Evolutionary conservation across 2,888 invertebrate genomes (phyloP).

Genomic region (Lasioglossum vierecki): DNA sequence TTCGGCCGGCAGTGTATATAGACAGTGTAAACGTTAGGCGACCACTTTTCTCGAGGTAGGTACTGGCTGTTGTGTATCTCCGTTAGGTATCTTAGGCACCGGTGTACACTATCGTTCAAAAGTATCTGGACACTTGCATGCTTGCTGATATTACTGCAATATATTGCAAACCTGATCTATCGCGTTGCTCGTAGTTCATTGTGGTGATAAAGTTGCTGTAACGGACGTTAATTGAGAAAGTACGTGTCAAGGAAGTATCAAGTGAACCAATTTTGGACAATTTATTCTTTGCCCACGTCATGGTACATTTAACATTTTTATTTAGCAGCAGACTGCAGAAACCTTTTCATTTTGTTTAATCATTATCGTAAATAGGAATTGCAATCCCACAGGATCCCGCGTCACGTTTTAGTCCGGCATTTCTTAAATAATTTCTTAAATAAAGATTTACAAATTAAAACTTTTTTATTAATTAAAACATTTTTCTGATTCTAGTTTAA

Average conservation of each 20-base stretch:
- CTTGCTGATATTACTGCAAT: slow-evolving; percentile 31
- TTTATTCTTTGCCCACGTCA: not conserved
- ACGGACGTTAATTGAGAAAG: slow-evolving; percentile 5
- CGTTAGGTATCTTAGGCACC: slow-evolving; percentile 1
- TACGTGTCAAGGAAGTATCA: not conserved
- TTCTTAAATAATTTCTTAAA: too few species aligned
- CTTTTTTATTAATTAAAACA: too few species aligned
- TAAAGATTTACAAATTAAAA: too few species aligned
- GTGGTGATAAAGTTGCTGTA: not conserved
- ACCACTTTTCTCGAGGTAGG: not conserved
- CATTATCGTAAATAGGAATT: too few species aligned
- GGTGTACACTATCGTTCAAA: not conserved
- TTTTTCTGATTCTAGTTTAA: too few species aligned
- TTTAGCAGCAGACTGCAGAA: not conserved
- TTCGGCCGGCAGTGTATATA: not conserved
- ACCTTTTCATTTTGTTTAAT: not conserved
- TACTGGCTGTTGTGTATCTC: not conserved
- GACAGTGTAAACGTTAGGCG: not conserved
- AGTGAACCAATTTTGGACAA: slow-evolving; percentile 1
- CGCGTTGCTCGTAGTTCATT: not conserved
- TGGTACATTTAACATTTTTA: not conserved
- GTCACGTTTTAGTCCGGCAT: too few species aligned
- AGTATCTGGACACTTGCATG: slow-evolving; percentile 5
- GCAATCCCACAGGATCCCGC: too few species aligned
- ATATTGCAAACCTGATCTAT: slow-evolving; percentile 11